Evolutionary conservation across 2,888 invertebrate genomes (phyloP).

Genomic region (Arctia plantaginis): DNA sequence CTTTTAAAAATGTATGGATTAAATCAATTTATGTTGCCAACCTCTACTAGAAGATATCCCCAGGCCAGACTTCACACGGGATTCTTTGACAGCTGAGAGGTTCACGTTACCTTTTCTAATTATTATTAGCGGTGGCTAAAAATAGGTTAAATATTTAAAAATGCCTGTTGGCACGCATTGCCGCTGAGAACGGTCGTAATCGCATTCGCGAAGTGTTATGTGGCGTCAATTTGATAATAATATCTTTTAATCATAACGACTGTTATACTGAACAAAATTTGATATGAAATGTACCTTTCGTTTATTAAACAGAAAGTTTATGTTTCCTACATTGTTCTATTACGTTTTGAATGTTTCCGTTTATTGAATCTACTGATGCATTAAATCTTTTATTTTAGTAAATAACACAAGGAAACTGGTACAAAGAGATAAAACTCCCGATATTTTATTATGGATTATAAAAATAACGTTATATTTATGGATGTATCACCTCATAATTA

Average conservation of each 20-base stretch:
- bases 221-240: conserved; percentile 48
- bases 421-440: conserved; percentile 31
- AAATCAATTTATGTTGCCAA: conserved; percentile 56
- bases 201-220: conserved; percentile 66
- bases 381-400: conserved; percentile 1
- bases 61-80: conserved; percentile 53
- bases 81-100: conserved; percentile 75
- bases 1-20: background rate
- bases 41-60: conserved; percentile 53
- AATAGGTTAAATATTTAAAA: conserved; percentile 85
- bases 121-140: conserved; percentile 84
- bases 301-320: conserved; percentile 3
- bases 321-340: background rate
- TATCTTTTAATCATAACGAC: conserved; percentile 38
- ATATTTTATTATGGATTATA: conserved; percentile 42
- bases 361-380: background rate
- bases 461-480: conserved; percentile 47
- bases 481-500: conserved; percentile 38
- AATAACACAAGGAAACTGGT: conserved; percentile 26
- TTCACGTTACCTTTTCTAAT: conserved; percentile 85
- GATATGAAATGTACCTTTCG: conserved; percentile 8
- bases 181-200: conserved; percentile 72
- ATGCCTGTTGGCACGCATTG: conserved; percentile 78
- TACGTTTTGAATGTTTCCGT: background rate
- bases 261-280: conserved; percentile 14